phyloP scores from a whole-genome alignment of 2,888 invertebrate species.

The Nemotelus pantherinus region DNA sequence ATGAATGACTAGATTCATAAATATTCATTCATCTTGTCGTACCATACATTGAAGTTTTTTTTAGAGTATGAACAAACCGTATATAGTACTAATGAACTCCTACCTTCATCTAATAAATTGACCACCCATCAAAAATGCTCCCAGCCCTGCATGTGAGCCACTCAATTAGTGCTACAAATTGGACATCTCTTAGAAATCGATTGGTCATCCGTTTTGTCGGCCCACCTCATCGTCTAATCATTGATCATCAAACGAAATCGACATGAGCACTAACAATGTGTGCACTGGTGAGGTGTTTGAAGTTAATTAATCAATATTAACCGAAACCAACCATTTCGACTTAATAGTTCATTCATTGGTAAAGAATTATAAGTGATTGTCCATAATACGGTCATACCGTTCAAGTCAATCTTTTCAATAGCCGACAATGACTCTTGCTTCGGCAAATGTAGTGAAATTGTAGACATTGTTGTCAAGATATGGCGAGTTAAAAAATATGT shows the following conservation, averaged over 20 bases:
- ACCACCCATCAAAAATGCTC: slow-evolving; percentile 47
- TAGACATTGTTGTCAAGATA: slow-evolving; percentile 17
- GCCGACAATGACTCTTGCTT: slow-evolving; percentile 47
- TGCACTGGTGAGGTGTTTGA: slow-evolving; percentile 47
- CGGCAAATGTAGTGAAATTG: slow-evolving; percentile 32
- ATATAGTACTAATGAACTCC: slow-evolving; percentile 30
- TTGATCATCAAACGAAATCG: slow-evolving; percentile 46
- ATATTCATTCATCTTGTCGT: too few relatives aligned
- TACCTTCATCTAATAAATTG: slow-evolving; percentile 21
- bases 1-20: too few relatives aligned
- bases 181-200: slow-evolving; percentile 39
- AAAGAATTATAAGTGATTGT: slow-evolving; percentile 47
- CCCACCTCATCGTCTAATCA: slow-evolving; percentile 46
- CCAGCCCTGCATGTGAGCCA: slow-evolving; percentile 40
- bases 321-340: slow-evolving; percentile 49
- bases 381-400: slow-evolving; percentile 38
- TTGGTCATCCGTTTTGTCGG: slow-evolving; percentile 1
- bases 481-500: slow-evolving; percentile 22
- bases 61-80: too few relatives aligned
- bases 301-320: slow-evolving; percentile 51
- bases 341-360: slow-evolving; percentile 50
- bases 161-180: slow-evolving; percentile 50
- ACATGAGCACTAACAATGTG: slow-evolving; percentile 47
- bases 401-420: slow-evolving; percentile 24
- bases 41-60: too few relatives aligned